Base-by-base conservation (phyloP, 2,797 vertebrate genomes). In the Emydoidea blandingii region DNA sequence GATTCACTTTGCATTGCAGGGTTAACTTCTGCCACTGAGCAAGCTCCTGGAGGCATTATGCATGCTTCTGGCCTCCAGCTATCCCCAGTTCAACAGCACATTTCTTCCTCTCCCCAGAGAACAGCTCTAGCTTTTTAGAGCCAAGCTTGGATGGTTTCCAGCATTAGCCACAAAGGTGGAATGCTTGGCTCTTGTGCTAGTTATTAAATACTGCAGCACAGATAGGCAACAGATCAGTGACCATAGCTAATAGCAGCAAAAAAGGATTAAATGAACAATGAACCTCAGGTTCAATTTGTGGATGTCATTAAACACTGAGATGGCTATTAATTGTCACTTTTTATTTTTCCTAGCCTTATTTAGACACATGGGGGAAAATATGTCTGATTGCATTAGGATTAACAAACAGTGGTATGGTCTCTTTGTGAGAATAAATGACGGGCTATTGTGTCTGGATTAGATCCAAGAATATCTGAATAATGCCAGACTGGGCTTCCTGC, bases 1-100 rank as follows among this genome's bases (percentile, higher is more conserved):
- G 34, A 23, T 83, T 72, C 47, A 34, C 74, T 78, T 78, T 78
- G 25, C 44, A 31, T 49, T 78, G 57, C 1, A 2, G 29, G 53
- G 19, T 41, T 49, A 76, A 37, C 0, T 1, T 44, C 41, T 92
- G 49, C 15, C 12, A 10, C 74, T 29, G 14, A 78, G 74, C 41
- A 72, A 23, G 68, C 19, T 72, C 65, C 21, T 72, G n/a, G n/a
- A 31, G 15, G 44, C 44, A 18, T 29, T 16, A 4, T 47, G 14
- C 25, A 44, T 78, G 27, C 27, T 18, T 47, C 27, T 49, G 15
- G 74, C 74, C 74, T 78, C 74, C 41, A 49, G 74, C 44, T 49
- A 47, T 47, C 44, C 44, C 74, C 44, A 16, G 14, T 49, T 12
- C 50, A 72, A 83, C 6, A 78, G 8, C 6, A 10, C 0, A 0